Conservation (phyloP, 2,888 invertebrate genomes). For the Eupithecia exiguata region DNA sequence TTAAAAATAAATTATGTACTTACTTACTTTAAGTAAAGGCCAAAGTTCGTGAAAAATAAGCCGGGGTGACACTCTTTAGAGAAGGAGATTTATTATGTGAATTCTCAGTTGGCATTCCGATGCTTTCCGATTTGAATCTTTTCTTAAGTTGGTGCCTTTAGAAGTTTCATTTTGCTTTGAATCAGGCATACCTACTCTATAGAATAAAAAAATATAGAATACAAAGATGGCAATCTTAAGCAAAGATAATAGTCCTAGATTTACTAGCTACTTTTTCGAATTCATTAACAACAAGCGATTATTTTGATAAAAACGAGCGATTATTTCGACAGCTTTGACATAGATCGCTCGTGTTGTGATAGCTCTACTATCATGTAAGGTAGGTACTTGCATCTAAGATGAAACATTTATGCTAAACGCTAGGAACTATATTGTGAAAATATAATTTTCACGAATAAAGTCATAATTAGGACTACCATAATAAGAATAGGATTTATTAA, state of each 20-base stretch:
- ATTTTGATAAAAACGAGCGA: too few relatives aligned
- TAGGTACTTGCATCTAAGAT: not conserved
- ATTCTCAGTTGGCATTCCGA: constrained; percentile 19
- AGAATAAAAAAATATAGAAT: not conserved
- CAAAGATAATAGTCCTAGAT: not conserved
- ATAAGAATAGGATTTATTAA: too few relatives aligned
- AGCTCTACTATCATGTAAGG: too few relatives aligned
- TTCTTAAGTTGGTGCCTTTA: constrained; percentile 8
- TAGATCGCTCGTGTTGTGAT: too few relatives aligned
- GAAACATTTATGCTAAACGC: too few relatives aligned
- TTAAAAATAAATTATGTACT: constrained; percentile 32
- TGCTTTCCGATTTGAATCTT: constrained; percentile 14
- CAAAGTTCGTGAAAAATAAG: constrained; percentile 39
- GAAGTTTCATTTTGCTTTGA: not conserved
- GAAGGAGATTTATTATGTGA: constrained; percentile 38
- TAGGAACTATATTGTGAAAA: too few relatives aligned
- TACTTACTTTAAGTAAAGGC: constrained; percentile 22
- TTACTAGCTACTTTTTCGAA: too few relatives aligned
- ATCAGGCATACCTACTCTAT: not conserved
- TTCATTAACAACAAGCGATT: too few relatives aligned
- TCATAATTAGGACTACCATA: too few relatives aligned
- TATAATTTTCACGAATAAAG: too few relatives aligned
- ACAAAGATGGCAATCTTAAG: not conserved
- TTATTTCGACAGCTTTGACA: too few relatives aligned
- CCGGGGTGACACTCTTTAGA: constrained; percentile 21